A percentile compares a stretch with the other conserved stretches of the same genome.
Conservation (phyloP, 2,113 vertebrate species). For the Microcebus jonahi region DNA sequence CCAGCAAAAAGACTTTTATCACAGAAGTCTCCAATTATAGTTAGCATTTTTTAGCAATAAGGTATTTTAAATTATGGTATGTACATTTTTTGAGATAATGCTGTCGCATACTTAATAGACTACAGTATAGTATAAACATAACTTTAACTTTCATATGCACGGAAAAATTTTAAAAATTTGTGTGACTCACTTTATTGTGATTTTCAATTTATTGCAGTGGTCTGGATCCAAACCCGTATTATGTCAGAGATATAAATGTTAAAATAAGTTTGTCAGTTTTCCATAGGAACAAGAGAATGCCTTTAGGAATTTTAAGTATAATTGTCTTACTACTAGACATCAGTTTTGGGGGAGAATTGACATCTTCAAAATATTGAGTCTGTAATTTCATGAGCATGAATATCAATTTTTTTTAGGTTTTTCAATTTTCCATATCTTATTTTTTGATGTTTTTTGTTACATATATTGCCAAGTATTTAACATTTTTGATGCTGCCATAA, state of each 20-base stretch:
- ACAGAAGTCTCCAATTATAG: neutral
- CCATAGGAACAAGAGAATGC: neutral
- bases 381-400: neutral
- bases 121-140: neutral
- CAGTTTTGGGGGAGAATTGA: neutral
- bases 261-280: neutral
- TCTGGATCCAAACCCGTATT: neutral
- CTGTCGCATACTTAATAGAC: neutral
- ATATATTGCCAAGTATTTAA: neutral
- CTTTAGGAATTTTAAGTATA: neutral
- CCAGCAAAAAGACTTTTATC: neutral
- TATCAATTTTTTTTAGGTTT: neutral
- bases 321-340: neutral
- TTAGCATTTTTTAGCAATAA: neutral
- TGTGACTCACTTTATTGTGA: neutral
- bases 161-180: neutral
- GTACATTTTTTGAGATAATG: neutral
- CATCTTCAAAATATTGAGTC: neutral
- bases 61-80: neutral
- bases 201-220: neutral
- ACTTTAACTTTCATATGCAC: neutral
- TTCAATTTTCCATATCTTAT: neutral
- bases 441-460: neutral
- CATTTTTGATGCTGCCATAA: neutral
- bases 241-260: neutral